Percentiles rank a stretch among this genome's conserved stretches.
Evolutionary conservation across 1,140 invertebrate genomes (phyloP).

Genomic region (Probaryconus sp.): DNA sequence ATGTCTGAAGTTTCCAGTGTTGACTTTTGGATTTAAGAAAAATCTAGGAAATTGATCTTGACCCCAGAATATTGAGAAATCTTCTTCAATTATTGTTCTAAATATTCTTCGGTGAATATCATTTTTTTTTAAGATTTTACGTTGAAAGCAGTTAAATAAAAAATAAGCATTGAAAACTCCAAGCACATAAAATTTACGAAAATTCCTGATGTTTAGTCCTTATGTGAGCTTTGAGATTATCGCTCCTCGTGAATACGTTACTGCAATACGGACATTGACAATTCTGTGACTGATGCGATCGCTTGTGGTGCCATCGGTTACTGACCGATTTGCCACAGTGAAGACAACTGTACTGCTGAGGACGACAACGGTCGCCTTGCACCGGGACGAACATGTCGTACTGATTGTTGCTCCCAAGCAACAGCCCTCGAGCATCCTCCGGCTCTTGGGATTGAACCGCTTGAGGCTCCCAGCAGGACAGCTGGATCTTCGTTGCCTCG

Average conservation of each 20-base stretch:
- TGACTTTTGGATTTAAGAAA: no score
- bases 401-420: slow-evolving; percentile 30
- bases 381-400: slow-evolving; percentile 67
- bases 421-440: slow-evolving; percentile 60
- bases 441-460: slow-evolving; percentile 60
- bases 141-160: no score
- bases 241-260: slow-evolving; percentile 83
- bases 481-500: slow-evolving; percentile 62
- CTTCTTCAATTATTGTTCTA: no score
- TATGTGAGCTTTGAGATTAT: slow-evolving; percentile 85
- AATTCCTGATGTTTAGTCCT: slow-evolving; percentile 81
- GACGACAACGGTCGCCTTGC: slow-evolving; percentile 59
- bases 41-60: no score
- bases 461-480: slow-evolving; percentile 67
- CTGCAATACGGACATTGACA: slow-evolving; percentile 84
- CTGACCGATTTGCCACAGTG: slow-evolving; percentile 85
- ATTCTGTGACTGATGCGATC: slow-evolving; percentile 84
- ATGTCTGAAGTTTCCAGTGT: no score
- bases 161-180: no score
- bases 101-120: no score
- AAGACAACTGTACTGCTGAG: slow-evolving; percentile 77
- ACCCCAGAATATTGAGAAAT: no score
- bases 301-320: slow-evolving; percentile 85
- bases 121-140: no score
- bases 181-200: no score